These are phyloP conservation scores for Gymnothorax reevesii DNA, from an alignment of 2,797 vertebrate species.

Conservation along the genomic window DNA sequence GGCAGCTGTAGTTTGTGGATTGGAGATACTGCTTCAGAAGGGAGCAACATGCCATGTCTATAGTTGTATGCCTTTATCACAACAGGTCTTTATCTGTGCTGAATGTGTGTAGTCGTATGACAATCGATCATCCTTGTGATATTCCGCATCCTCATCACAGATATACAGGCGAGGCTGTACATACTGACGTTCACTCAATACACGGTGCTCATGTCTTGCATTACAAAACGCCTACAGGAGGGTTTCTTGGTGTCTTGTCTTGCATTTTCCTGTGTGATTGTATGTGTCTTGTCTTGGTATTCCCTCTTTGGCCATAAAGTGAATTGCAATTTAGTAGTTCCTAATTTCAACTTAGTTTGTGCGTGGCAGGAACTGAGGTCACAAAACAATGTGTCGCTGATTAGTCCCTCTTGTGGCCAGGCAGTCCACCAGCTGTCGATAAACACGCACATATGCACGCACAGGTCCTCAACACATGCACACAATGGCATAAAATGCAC, in stretches of 20 bases:
- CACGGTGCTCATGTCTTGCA: not conserved
- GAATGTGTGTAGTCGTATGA: constrained; percentile 44
- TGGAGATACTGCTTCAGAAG: constrained; percentile 57
- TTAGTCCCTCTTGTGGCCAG: not conserved
- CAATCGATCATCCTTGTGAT: constrained; percentile 63
- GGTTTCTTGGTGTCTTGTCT: not conserved
- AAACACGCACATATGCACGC: not conserved
- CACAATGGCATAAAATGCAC: constrained; percentile 37
- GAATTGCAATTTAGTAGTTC: not conserved
- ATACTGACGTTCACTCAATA: not conserved
- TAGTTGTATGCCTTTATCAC: constrained; percentile 51
- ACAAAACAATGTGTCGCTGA: not conserved
- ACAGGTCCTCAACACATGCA: constrained; percentile 13
- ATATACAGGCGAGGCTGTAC: constrained; percentile 11
- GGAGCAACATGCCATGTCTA: constrained; percentile 59
- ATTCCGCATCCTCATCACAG: constrained; percentile 37
- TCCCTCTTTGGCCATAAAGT: not conserved
- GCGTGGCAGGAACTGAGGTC: not conserved
- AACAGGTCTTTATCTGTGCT: constrained; percentile 57
- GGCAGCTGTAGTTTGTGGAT: constrained; percentile 33
- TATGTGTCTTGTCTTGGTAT: not conserved
- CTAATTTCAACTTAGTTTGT: not conserved
- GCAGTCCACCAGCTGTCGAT: not conserved
- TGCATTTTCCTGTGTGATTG: not conserved
- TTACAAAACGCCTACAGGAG: not conserved